Percentiles rank a stretch among this genome's conserved stretches.
phyloP scores from a whole-genome alignment of 1,140 invertebrate genomes.

The Sweltsa coloradensis region DNA sequence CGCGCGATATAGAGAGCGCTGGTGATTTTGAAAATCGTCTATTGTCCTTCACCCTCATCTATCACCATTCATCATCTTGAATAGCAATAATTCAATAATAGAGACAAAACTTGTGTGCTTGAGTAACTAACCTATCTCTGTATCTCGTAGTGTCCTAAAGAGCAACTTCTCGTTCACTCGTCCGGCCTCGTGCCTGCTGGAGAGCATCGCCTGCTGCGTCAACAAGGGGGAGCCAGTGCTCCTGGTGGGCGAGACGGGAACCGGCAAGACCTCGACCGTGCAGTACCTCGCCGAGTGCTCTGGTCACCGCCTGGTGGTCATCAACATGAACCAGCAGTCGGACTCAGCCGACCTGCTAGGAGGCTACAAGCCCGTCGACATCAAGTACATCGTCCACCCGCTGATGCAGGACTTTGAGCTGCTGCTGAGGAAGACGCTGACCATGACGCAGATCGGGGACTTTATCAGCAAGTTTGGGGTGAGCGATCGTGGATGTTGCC shows the following conservation, averaged over 20 bases:
- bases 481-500: too few relatives aligned
- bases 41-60: too few relatives aligned
- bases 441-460: too few relatives aligned
- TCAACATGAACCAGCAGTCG: slow-evolving; percentile 99
- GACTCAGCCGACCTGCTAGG: slow-evolving; percentile 93
- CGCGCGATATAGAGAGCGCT: too few relatives aligned
- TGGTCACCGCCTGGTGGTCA: slow-evolving; percentile 75
- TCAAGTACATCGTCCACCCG: slow-evolving; percentile 71
- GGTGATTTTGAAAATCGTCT: too few relatives aligned
- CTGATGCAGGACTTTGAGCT: slow-evolving; percentile 75
- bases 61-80: too few relatives aligned
- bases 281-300: slow-evolving; percentile 82
- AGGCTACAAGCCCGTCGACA: slow-evolving; percentile 92
- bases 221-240: slow-evolving; percentile 79
- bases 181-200: slow-evolving; percentile 66
- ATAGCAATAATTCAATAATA: background rate
- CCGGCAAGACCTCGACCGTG: slow-evolving; percentile 94
- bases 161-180: slow-evolving; percentile 69
- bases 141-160: slow-evolving; percentile 19
- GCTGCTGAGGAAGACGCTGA: slow-evolving; percentile 65
- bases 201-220: slow-evolving; percentile 75
- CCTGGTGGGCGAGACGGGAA: slow-evolving; percentile 95
- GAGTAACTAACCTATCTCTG: too few relatives aligned
- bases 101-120: background rate
- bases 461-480: too few relatives aligned